Evolutionary conservation across 2,888 invertebrate genomes (phyloP), one percentile per base, ranked within the genome.

Genomic region (Noctua janthina): DNA sequence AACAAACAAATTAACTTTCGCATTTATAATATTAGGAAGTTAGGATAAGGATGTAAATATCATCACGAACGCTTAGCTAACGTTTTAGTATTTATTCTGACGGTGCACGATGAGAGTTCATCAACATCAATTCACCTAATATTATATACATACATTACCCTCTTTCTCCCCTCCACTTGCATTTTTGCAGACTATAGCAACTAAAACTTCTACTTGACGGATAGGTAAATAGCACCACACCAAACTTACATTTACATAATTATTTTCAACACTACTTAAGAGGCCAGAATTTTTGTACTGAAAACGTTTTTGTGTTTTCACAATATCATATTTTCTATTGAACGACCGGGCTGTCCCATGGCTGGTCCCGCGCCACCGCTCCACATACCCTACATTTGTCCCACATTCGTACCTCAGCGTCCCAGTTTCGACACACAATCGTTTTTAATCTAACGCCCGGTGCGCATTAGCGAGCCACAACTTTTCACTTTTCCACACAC

Each of bases 361-460:
- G 4, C 59, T n/a, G 20, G 10, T 59, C 43, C 56, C 70, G 49
- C 10, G 11, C 49, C 35, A 7, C 62, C 51, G 82, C 43, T n/a
- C 39, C 64, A 5, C 17, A 17, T 20, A 39, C 35, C 35, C 35
- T 43, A 29, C 56, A 29, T 23, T 39, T 35, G 39, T 56, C 20
- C 49, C 64, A 29, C 56, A 29, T 39, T 35, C 51, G 46, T 56
- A 17, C 49, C 64, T n/a, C 46, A 39, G 66, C 39, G 66, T 78
- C 66, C 59, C 78, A 67, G 54, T 74, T 78, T 51, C 46, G 54
- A 62, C 67, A 74, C 70, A 74, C 74, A 71, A 79, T 74, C 67
- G 66, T 64, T 83, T 82, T 83, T 83, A 83, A 83, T 74, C 39
- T 51, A 69, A 66, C 43, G 64, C 70, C 64, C 35, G 17, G 62